Base-by-base conservation (phyloP, 2,888 invertebrate species). In the Brenthis daphne region DNA sequence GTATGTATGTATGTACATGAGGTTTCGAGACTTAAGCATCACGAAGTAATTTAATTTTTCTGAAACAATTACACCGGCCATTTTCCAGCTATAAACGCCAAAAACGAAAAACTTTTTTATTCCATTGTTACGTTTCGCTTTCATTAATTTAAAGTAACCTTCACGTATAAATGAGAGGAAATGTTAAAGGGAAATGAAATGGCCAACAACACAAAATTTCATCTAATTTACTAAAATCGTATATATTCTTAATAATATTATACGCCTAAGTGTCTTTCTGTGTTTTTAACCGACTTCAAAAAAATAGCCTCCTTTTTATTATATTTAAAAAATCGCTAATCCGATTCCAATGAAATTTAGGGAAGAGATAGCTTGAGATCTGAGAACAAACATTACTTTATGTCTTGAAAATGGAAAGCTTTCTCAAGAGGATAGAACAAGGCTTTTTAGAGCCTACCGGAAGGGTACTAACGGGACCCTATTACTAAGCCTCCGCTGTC, bases 111-210 rank as follows among this genome's bases (percentile, higher is more conserved):
- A 53, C 12, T 6, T 54, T 43, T 43, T 1, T 37, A 43, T 43
- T 24, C 29, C 12, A 54, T 12, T 54, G 24, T 54, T 16, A 24
- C 54, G 14, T 13, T 54, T 24, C 24, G 54, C 20, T 54, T 29
- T 54, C 24, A 54, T 54, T 54, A 29, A 54, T 54, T 54, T 54
- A 54, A 29, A 54, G 54, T 54, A 54, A 29, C 54, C 24, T 54
- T 54, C 54, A 13, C 54, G 3, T 54, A 12, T 6, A 54, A 54
- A 54, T 54, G 54, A 54, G 54, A 24, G 54, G 29, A 12, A 54
- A 54, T 54, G 24, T 54, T 54, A 13, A 29, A 13, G 14, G 13
- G 29, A 54, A 54, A 54, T 54, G 54, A 29, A 54, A 54, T 13
- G 1, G 24, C 16, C 54, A 29, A 24, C 20, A 54, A 29, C 24